Conservation (phyloP, 2,113 vertebrate genomes). For the Alethe castanea region DNA sequence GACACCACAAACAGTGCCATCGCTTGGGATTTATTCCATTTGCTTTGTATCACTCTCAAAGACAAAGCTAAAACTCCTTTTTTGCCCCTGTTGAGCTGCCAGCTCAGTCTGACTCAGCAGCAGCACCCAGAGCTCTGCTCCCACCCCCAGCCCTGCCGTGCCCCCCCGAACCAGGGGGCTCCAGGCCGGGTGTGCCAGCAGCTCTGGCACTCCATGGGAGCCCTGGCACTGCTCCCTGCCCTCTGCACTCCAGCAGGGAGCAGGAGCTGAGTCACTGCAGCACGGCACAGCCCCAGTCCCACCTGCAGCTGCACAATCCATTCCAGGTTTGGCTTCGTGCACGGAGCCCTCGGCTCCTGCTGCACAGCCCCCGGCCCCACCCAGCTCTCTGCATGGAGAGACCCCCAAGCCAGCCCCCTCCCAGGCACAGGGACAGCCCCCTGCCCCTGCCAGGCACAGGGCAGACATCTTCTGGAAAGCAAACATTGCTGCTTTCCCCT, state of each 20-base stretch:
- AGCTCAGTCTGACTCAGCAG: not conserved
- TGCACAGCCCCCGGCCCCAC: not conserved
- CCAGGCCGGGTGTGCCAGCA: not conserved
- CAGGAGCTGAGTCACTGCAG: not conserved
- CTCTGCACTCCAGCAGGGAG: not conserved
- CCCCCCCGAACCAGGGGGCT: accelerated
- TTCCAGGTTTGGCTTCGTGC: accelerated
- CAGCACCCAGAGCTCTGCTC: not conserved
- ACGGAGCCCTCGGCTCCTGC: not conserved
- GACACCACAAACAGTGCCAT: not conserved
- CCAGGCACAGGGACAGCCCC: not conserved
- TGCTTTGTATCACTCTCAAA: not conserved
- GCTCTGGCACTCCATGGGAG: not conserved
- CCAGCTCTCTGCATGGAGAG: accelerated
- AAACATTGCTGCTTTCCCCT: not conserved
- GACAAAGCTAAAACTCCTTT: not conserved
- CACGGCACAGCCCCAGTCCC: not conserved
- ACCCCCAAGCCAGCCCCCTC: not conserved
- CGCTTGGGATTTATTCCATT: not conserved
- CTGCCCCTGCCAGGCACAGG: not conserved
- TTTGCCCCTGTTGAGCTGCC: not conserved
- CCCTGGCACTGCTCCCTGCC: not conserved
- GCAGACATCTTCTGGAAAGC: not conserved
- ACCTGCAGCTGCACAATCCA: not conserved
- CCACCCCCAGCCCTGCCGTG: accelerated